A percentile compares a stretch with the other conserved stretches of the same genome.
These are phyloP conservation scores for Ceuthmochares aereus DNA, from an alignment of 2,113 vertebrate genomes.

Conservation along the genomic window DNA sequence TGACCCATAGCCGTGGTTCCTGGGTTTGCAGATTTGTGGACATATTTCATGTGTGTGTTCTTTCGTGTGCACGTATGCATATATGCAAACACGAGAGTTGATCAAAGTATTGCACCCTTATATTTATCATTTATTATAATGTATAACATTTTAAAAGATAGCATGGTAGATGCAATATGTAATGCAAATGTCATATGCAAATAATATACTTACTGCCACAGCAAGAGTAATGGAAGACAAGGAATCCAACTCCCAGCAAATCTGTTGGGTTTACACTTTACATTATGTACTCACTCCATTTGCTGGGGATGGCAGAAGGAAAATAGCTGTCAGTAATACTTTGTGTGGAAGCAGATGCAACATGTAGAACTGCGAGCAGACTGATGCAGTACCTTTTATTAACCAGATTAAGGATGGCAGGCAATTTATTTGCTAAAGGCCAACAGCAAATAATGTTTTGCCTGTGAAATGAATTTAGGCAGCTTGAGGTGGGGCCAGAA, in stretches of 20 bases:
- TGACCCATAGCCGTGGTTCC: neutral
- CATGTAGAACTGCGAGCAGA: neutral
- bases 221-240: neutral
- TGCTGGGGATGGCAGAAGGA: neutral
- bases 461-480: neutral
- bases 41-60: no score
- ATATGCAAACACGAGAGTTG: neutral
- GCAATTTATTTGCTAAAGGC: conserved; percentile 25
- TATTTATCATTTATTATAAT: neutral
- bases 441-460: conserved; percentile 22
- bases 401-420: conserved; percentile 9
- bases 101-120: neutral
- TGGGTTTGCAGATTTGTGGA: neutral
- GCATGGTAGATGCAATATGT: neutral
- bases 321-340: conserved; percentile 27
- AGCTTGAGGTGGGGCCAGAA: conserved; percentile 31
- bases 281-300: neutral
- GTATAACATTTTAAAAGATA: neutral
- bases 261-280: conserved; percentile 3
- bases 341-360: neutral
- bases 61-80: rapidly evolving
- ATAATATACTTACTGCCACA: neutral
- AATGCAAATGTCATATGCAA: conserved; percentile 5
- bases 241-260: neutral
- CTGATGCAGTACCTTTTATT: conserved; percentile 35